phyloP scores from a whole-genome alignment of 2,113 vertebrate genomes.

The Cyphomyrus plagiostoma region DNA sequence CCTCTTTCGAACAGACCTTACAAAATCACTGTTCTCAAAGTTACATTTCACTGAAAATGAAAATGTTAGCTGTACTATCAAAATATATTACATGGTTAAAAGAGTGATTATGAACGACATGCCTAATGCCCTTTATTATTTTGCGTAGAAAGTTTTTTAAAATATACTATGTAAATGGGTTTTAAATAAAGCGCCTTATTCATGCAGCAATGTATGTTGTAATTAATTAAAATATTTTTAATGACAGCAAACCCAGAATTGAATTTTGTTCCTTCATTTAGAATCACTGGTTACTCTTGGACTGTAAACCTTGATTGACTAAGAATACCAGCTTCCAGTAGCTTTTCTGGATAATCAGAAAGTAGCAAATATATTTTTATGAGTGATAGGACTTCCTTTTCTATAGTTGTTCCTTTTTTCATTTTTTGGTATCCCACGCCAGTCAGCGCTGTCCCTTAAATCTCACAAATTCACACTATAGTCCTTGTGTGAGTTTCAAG shows the following conservation, averaged over 20 bases:
- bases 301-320: background rate
- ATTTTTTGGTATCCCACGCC: background rate
- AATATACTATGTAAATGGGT: background rate
- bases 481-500: background rate
- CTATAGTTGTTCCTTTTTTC: background rate
- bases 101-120: background rate
- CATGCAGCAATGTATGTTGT: background rate
- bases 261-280: background rate
- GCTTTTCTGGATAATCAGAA: background rate
- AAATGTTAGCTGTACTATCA: background rate
- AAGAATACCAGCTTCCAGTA: background rate
- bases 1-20: background rate
- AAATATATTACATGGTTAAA: background rate
- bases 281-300: background rate
- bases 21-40: background rate
- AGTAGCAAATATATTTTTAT: background rate
- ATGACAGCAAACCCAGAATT: background rate
- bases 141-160: background rate
- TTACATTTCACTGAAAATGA: background rate
- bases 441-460: background rate
- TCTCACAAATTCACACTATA: background rate
- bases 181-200: slow-evolving; percentile 14
- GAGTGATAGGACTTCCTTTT: background rate
- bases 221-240: background rate
- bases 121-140: background rate